A percentile compares a stretch with the other conserved stretches of the same genome.
These are phyloP conservation scores for Smutsia temminckii DNA, from an alignment of 2,797 vertebrate species.

Conservation along the genomic window DNA sequence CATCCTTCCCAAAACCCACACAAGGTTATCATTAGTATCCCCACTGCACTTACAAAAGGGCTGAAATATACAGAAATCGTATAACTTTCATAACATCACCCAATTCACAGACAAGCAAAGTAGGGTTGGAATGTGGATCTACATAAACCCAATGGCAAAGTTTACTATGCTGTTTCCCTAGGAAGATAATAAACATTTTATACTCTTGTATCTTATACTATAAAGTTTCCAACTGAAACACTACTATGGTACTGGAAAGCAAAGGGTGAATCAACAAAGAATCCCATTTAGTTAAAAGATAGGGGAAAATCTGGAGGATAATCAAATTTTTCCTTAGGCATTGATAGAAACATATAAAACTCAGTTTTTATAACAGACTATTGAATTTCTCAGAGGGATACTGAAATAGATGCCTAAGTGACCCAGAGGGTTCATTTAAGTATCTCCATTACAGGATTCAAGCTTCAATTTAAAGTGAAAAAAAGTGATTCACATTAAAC, in stretches of 20 bases:
- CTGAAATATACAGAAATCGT: neutral
- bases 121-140: neutral
- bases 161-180: neutral
- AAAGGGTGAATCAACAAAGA: conserved; percentile 66
- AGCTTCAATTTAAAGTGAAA: conserved; percentile 50
- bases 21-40: neutral
- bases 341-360: conserved; percentile 69
- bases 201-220: neutral
- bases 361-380: conserved; percentile 70
- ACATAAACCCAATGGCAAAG: neutral
- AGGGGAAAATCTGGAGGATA: conserved; percentile 60
- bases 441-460: conserved; percentile 70
- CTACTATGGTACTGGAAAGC: neutral
- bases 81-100: neutral
- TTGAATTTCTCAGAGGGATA: conserved; percentile 67
- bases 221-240: conserved; percentile 32
- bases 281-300: conserved; percentile 58
- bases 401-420: conserved; percentile 67
- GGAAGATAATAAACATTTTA: neutral
- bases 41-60: neutral
- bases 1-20: neutral
- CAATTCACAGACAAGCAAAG: neutral
- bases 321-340: conserved; percentile 71
- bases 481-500: conserved; percentile 67
- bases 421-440: conserved; percentile 71